A percentile compares a stretch with the other conserved stretches of the same genome.
These are phyloP conservation scores for Trachelus tabidus DNA, from an alignment of 2,888 invertebrate species.

Conservation along the genomic window DNA sequence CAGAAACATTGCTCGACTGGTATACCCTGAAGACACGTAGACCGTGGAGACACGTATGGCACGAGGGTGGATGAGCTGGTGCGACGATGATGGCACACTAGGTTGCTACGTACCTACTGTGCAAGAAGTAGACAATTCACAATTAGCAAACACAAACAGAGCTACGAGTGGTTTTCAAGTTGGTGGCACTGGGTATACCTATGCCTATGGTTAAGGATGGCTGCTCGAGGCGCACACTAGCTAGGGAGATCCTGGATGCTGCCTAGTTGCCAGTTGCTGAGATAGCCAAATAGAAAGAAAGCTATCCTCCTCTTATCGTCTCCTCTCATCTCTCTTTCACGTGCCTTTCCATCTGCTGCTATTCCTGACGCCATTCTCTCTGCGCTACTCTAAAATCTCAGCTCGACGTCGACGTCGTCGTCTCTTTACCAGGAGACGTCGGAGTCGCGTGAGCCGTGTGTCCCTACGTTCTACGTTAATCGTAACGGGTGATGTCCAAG, in stretches of 20 bases:
- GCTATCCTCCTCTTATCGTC: not conserved
- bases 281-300: conserved; percentile 3
- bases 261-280: conserved; percentile 8
- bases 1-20: conserved; percentile 5
- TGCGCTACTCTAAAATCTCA: not conserved
- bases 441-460: conserved; percentile 35
- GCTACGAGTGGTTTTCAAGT: conserved; percentile 59
- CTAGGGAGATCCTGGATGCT: conserved; percentile 45
- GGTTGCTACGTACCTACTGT: not conserved
- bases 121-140: conserved; percentile 65
- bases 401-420: conserved; percentile 20
- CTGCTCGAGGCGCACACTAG: conserved; percentile 44
- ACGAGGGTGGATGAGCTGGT: not conserved
- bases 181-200: conserved; percentile 34
- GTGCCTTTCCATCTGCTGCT: not conserved
- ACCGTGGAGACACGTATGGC: not conserved
- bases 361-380: not conserved
- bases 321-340: not conserved
- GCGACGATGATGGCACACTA: not conserved
- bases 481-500: conserved; percentile 31
- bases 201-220: conserved; percentile 42
- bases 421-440: conserved; percentile 29
- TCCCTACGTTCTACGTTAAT: conserved; percentile 25
- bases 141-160: conserved; percentile 66
- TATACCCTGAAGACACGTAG: not conserved